A percentile compares a stretch with the other conserved stretches of the same genome.
Conservation (phyloP, 64 coral and sea anemone species). For the Orbicella faveolata region DNA sequence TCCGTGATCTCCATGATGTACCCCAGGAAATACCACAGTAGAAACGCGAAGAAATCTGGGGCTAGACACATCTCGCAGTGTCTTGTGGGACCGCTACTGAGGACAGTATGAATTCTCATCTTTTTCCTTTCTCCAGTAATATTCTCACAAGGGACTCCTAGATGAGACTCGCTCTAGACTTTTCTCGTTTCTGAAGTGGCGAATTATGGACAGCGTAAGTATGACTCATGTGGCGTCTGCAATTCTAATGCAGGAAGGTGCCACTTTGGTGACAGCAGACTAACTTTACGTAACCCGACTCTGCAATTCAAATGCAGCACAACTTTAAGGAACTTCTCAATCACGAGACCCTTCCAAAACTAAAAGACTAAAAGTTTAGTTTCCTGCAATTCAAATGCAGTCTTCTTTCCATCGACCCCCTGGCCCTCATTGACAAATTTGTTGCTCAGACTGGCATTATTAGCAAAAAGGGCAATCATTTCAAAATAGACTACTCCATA, state of each 20-base stretch:
- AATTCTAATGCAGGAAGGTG: constrained; percentile 36
- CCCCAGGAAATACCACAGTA: no score
- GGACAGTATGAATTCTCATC: no score
- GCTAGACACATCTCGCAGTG: no score
- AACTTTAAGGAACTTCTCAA: neutral
- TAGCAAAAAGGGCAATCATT: no score
- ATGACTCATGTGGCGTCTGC: neutral
- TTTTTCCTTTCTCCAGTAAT: no score
- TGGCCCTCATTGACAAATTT: no score
- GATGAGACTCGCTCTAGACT: neutral
- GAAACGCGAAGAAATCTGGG: no score
- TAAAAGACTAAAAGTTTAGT: neutral
- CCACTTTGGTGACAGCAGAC: neutral
- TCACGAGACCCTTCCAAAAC: no score
- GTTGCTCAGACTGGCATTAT: no score
- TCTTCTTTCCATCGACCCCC: neutral
- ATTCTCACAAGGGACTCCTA: no score
- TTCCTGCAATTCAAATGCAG: constrained; percentile 48
- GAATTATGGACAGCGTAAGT: constrained; percentile 11
- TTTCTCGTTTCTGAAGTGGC: neutral
- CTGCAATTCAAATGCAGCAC: constrained; percentile 38
- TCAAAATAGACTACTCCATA: neutral
- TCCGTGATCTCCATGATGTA: neutral
- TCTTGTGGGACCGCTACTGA: no score
- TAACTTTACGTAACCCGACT: neutral